Conservation (phyloP, 2,113 vertebrate species). For the Meles meles region DNA sequence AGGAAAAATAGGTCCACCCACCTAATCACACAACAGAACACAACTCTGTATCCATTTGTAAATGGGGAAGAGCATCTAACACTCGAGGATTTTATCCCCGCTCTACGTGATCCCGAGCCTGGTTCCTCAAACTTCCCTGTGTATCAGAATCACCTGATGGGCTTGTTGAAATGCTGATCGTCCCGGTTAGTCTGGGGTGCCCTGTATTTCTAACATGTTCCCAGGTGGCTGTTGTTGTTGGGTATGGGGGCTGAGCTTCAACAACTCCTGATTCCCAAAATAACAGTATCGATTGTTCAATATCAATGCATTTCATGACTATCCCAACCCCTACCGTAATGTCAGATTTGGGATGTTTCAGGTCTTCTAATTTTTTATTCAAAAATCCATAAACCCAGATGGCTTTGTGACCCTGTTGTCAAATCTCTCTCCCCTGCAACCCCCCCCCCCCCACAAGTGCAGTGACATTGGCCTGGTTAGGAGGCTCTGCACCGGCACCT, state of each 20-base stretch:
- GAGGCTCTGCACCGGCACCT: rapidly evolving
- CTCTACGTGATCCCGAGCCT: not conserved
- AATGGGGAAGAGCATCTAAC: not conserved
- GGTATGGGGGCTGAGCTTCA: not conserved
- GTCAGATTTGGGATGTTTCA: not conserved
- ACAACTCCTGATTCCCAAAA: not conserved
- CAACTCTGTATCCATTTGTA: not conserved
- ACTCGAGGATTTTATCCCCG: not conserved
- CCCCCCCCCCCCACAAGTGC: rapidly evolving
- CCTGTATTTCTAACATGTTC: not conserved
- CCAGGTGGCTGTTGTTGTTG: not conserved
- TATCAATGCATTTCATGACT: not conserved
- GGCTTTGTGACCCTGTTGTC: not conserved
- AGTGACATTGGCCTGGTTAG: not conserved
- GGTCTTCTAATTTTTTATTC: not conserved
- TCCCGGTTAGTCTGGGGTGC: not conserved
- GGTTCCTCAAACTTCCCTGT: not conserved
- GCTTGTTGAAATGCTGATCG: not conserved
- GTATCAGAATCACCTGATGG: not conserved
- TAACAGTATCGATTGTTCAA: not conserved
- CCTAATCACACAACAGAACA: not conserved
- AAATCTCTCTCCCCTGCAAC: not conserved
- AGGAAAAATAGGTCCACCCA: not conserved
- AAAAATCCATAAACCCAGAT: not conserved
- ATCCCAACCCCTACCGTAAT: rapidly evolving